These are phyloP conservation scores for Apostichopus leukothele DNA, from an alignment of 53 echinoderm and acorn worm species.

Conservation along the genomic window DNA sequence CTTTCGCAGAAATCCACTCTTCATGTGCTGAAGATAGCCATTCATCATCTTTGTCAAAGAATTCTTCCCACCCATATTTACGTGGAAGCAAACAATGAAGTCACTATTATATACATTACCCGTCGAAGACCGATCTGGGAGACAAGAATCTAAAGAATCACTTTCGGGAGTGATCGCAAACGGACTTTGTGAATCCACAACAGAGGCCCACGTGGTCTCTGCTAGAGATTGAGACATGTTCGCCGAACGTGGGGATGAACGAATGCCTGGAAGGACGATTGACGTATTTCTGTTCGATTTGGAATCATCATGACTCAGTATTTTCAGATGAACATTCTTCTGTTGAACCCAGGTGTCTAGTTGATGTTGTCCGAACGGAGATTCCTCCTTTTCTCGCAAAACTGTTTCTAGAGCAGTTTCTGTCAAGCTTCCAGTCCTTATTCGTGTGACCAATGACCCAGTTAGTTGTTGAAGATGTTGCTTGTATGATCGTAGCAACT, in stretches of 20 bases:
- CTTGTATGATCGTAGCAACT: background rate
- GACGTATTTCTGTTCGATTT: background rate
- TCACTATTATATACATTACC: background rate
- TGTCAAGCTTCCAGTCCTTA: constrained; percentile 1
- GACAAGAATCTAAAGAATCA: too few species aligned
- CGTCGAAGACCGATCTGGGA: too few species aligned
- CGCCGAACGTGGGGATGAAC: too few species aligned
- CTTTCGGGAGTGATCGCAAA: too few species aligned
- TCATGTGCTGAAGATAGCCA: constrained; percentile 10
- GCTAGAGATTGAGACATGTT: too few species aligned
- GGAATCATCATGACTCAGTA: constrained; percentile 6
- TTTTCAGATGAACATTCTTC: constrained; percentile 12
- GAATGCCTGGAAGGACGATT: too few species aligned
- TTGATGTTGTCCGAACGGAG: constrained; percentile 25
- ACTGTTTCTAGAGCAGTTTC: constrained; percentile 14
- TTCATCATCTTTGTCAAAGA: constrained; percentile 17
- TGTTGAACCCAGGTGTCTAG: constrained; percentile 15
- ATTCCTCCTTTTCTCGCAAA: constrained; percentile 29
- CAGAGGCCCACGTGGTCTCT: too few species aligned
- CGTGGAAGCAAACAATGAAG: constrained; percentile 18
- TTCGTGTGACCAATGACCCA: background rate
- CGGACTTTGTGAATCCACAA: too few species aligned
- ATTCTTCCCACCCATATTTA: background rate
- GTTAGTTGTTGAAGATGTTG: background rate
- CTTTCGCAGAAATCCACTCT: background rate